Percentiles rank a stretch among this genome's conserved stretches.
Conservation (phyloP, 1,140 invertebrate species). For the Neodiprion fabricii region DNA sequence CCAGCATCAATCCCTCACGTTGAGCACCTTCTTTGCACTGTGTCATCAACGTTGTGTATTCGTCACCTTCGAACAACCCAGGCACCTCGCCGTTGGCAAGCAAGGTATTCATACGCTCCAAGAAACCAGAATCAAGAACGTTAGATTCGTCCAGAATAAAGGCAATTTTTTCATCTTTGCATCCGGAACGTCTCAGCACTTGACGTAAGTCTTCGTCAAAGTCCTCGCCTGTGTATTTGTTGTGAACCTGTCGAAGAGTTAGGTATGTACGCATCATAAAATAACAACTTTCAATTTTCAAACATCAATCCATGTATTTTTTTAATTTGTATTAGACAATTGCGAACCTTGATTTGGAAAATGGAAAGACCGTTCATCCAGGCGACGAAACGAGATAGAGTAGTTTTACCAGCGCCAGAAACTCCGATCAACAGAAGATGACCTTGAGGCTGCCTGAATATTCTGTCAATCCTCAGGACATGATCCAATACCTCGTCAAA, state of each 20-base stretch:
- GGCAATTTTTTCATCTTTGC: slow-evolving; percentile 98
- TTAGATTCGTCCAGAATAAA: slow-evolving; percentile 99
- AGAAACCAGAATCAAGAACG: slow-evolving; percentile 97
- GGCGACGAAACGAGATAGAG: slow-evolving; percentile 97
- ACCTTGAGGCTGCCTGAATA: slow-evolving; percentile 98
- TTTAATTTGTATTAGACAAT: neutral
- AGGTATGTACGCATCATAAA: no score
- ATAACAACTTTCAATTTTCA: neutral
- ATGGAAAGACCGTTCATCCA: slow-evolving; percentile 99
- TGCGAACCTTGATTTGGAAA: slow-evolving; percentile 89
- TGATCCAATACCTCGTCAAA: slow-evolving; percentile 99
- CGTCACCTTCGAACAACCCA: slow-evolving; percentile 92
- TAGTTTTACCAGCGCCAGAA: slow-evolving; percentile 98
- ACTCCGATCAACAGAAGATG: slow-evolving; percentile 97
- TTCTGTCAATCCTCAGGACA: slow-evolving; percentile 96
- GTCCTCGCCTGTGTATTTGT: slow-evolving; percentile 98
- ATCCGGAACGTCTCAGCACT: slow-evolving; percentile 92
- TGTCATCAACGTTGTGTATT: slow-evolving; percentile 98
- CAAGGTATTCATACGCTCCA: slow-evolving; percentile 99
- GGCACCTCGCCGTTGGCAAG: slow-evolving; percentile 99
- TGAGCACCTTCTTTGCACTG: slow-evolving; percentile 99
- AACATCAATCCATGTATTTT: no score
- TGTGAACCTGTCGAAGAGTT: slow-evolving; percentile 79
- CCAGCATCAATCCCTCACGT: slow-evolving; percentile 96
- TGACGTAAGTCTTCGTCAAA: slow-evolving; percentile 98